Evolutionary conservation across 2,888 invertebrate species (phyloP), one percentile per base, ranked within the genome.

Genomic region (Iphiclides podalirius): DNA sequence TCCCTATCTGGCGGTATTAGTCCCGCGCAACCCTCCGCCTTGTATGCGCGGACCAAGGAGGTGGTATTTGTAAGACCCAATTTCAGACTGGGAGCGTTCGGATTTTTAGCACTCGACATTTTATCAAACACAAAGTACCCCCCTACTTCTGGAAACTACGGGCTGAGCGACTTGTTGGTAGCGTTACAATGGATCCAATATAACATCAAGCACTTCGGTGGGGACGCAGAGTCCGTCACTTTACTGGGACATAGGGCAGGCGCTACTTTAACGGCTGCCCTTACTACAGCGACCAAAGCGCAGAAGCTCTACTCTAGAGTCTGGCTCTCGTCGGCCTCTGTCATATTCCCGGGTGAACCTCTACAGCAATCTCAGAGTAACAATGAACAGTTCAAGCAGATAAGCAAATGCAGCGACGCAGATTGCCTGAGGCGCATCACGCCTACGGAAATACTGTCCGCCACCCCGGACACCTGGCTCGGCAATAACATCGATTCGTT

Each of bases 41-140:
- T 93, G 34, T 92, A 96, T 54, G 93, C 96, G 0, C 91, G 93
- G 38, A 92, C 93, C 1, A 92, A 94, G 52, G 94, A 96, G 70
- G 93, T 96, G 1, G 93, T 97, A 4, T 95, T 95, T 70, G 96
- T 97, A 1, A 90, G 95, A 53, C 96, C 96, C 2, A 96, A 96
- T 69, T 96, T 96, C 80, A 91, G 97, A 63, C 80, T 94, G 52
- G 94, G 94, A 0, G 91, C 92, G 40, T 90, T 94, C 47, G 98
- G 98, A 2, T 97, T 97, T 71, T 84, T 97, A 40, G 93, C 97
- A 0, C 81, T 93, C 3, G 92, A 94, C 49, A 89, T 92, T 1
- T 79, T 96, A 0, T 92, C 94, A 0, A 90, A 92, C 60, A 87
- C 92, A 0, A 90, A 92, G 13, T 93, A 95, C 69, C 94, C 95